These are phyloP conservation scores for Dorcus hopei DNA, from an alignment of 2,888 invertebrate genomes.

Conservation along the genomic window DNA sequence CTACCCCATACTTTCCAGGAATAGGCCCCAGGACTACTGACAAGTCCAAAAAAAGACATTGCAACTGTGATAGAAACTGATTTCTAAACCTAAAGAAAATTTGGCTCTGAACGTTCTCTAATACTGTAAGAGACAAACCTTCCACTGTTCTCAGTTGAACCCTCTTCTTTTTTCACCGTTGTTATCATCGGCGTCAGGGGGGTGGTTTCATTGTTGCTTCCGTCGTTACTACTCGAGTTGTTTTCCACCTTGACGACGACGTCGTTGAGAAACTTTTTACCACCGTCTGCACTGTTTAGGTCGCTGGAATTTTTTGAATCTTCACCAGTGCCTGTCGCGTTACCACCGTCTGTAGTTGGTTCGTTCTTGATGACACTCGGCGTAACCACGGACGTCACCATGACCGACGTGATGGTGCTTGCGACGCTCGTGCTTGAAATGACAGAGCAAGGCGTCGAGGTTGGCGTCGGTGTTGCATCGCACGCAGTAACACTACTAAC, in stretches of 20 bases:
- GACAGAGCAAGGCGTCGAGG: slow-evolving; percentile 28
- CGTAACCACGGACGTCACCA: slow-evolving; percentile 8
- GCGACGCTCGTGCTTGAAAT: slow-evolving; percentile 8
- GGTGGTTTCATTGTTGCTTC: neutral
- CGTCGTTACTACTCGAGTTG: slow-evolving; percentile 8
- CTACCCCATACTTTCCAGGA: too few relatives aligned
- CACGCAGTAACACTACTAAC: slow-evolving; percentile 29
- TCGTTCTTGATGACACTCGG: neutral
- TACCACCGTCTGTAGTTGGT: slow-evolving; percentile 7
- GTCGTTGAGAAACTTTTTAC: slow-evolving; percentile 7
- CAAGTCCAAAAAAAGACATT: too few relatives aligned
- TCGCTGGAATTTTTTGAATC: slow-evolving; percentile 16
- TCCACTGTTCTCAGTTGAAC: neutral
- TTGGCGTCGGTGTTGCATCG: slow-evolving; percentile 34
- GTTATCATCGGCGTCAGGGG: neutral
- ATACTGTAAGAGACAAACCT: neutral
- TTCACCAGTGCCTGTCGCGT: slow-evolving; percentile 10
- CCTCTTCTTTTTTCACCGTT: neutral
- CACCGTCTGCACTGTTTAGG: slow-evolving; percentile 1
- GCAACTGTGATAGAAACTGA: too few relatives aligned
- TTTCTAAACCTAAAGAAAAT: too few relatives aligned
- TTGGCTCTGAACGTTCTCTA: too few relatives aligned
- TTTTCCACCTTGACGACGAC: slow-evolving; percentile 10
- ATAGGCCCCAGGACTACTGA: too few relatives aligned
- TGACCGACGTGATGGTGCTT: slow-evolving; percentile 14